phyloP scores from a whole-genome alignment of 2,888 invertebrate genomes.

The Cephus sareptanus region DNA sequence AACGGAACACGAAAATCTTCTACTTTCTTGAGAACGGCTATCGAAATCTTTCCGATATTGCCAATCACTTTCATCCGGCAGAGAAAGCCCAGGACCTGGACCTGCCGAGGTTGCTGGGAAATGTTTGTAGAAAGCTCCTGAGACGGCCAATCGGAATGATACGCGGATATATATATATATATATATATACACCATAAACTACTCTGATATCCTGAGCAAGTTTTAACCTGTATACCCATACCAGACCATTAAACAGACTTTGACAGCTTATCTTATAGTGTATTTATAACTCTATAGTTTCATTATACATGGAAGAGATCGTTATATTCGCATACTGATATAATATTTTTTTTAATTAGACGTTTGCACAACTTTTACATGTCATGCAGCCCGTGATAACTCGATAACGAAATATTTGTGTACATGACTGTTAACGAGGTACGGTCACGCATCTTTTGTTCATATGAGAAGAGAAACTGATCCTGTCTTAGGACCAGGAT shows the following conservation, averaged over 20 bases:
- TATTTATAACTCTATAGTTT: not conserved
- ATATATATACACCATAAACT: not conserved
- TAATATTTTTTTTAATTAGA: not conserved
- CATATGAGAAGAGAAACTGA: not conserved
- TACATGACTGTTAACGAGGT: not conserved
- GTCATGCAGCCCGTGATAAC: not conserved
- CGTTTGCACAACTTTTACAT: not conserved
- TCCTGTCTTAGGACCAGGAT: not conserved
- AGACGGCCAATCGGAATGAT: too few relatives aligned
- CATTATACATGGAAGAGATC: not conserved
- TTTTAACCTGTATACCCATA: not conserved
- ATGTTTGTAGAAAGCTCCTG: too few relatives aligned
- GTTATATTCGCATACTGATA: not conserved
- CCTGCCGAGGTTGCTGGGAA: too few relatives aligned
- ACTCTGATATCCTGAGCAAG: not conserved
- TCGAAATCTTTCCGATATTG: not conserved
- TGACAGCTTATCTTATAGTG: not conserved
- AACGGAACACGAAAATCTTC: not conserved
- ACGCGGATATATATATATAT: too few relatives aligned
- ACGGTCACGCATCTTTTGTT: not conserved
- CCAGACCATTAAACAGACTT: not conserved
- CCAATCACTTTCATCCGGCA: not conserved
- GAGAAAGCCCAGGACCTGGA: not conserved
- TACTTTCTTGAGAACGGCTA: not conserved
- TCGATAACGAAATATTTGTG: not conserved